A percentile compares a stretch with the other conserved stretches of the same genome.
Evolutionary conservation across 2,888 invertebrate genomes (phyloP).

Genomic region (Nomada flava): DNA sequence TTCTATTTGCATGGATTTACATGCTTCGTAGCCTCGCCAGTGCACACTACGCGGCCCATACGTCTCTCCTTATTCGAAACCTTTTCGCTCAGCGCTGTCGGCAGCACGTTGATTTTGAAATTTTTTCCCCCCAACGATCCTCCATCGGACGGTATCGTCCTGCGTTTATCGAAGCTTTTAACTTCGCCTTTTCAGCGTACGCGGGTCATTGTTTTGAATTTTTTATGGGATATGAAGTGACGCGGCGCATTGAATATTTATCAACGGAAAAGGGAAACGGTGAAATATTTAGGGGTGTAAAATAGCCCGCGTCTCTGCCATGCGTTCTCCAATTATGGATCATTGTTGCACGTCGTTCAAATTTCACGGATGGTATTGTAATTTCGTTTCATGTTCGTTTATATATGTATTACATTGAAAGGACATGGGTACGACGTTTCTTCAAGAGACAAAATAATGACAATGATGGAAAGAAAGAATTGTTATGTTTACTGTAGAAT

Average conservation of each 20-base stretch:
- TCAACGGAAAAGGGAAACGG: not conserved
- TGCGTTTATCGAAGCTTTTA: not conserved
- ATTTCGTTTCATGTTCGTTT: too few relatives aligned
- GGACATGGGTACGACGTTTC: too few relatives aligned
- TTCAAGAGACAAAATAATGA: too few relatives aligned
- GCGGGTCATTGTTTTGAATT: too few relatives aligned
- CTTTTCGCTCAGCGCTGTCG: not conserved
- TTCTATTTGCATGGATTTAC: constrained; percentile 61
- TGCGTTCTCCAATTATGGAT: constrained; percentile 8
- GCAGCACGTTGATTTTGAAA: not conserved
- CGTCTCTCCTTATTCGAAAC: constrained; percentile 9
- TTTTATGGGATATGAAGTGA: not conserved
- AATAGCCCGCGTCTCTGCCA: not conserved
- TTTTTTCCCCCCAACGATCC: not conserved
- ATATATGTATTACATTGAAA: too few relatives aligned
- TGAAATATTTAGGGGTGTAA: constrained; percentile 22
- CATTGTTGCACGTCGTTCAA: not conserved
- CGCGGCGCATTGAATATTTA: constrained; percentile 8
- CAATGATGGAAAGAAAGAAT: too few relatives aligned
- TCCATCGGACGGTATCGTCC: not conserved
- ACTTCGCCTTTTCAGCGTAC: too few relatives aligned
- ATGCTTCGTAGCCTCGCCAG: constrained; percentile 27
- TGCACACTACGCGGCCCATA: not conserved
- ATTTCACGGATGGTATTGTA: too few relatives aligned
- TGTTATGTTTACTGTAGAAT: too few relatives aligned